These are phyloP conservation scores for Apotomis capreana DNA, from an alignment of 2,888 invertebrate genomes.

Conservation along the genomic window DNA sequence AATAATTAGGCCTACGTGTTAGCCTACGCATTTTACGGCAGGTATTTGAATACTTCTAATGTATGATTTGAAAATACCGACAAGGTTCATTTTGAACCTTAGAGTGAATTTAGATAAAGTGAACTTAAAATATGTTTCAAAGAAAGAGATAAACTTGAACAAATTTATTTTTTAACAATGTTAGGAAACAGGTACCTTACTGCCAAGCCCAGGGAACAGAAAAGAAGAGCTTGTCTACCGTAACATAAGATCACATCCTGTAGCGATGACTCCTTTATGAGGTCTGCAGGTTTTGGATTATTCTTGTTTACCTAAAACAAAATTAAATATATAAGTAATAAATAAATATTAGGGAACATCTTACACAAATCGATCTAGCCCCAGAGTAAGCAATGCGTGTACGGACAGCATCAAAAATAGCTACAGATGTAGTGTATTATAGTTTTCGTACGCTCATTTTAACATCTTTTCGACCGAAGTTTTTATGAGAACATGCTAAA, in stretches of 20 bases:
- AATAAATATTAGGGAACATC: too few species aligned
- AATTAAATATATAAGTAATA: not conserved
- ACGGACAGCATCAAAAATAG: too few species aligned
- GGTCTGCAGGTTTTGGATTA: conserved; percentile 75
- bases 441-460: too few species aligned
- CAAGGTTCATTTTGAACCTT: too few species aligned
- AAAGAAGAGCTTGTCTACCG: conserved; percentile 58
- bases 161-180: conserved; percentile 58
- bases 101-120: too few species aligned
- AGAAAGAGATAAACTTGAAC: conserved; percentile 1
- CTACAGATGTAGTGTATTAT: too few species aligned
- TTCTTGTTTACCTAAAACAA: conserved; percentile 76
- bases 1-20: not conserved
- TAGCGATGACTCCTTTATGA: conserved; percentile 68
- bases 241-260: conserved; percentile 59
- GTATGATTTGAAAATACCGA: too few species aligned
- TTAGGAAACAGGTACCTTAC: conserved; percentile 56
- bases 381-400: too few species aligned
- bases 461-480: too few species aligned
- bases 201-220: conserved; percentile 62
- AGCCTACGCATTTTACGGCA: not conserved
- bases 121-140: not conserved
- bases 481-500: too few species aligned
- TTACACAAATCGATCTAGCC: too few species aligned
- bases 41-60: not conserved